phyloP scores from a whole-genome alignment of 2,888 invertebrate genomes.

The Sympetrum striolatum region DNA sequence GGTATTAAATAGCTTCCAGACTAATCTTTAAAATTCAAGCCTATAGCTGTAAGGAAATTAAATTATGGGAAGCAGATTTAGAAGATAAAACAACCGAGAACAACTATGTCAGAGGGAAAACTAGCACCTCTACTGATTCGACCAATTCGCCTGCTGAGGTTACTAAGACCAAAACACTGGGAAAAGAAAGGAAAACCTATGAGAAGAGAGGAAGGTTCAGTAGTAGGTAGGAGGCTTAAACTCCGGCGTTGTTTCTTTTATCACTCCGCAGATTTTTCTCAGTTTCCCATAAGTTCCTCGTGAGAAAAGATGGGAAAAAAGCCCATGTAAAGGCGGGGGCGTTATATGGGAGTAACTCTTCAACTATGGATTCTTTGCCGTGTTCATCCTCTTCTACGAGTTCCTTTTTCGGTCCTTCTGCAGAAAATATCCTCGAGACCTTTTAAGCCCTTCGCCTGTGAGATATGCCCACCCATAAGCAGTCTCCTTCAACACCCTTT shows the following conservation, averaged over 20 bases:
- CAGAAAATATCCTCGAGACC: not conserved
- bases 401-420: not conserved
- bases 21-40: too few species aligned
- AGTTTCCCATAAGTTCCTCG: not conserved
- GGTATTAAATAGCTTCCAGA: too few species aligned
- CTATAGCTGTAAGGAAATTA: too few species aligned
- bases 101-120: too few species aligned
- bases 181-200: not conserved
- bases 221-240: not conserved
- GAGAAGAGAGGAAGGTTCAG: not conserved
- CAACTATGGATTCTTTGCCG: not conserved
- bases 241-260: not conserved
- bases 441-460: not conserved
- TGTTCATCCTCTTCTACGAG: not conserved
- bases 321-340: not conserved
- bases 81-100: too few species aligned
- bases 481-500: not conserved
- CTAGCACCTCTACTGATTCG: not conserved
- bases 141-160: not conserved
- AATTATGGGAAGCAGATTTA: too few species aligned
- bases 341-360: not conserved
- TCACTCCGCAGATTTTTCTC: not conserved
- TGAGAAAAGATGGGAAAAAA: not conserved
- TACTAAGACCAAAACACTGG: not conserved
- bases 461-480: not conserved